Evolutionary conservation across 2,888 invertebrate species (phyloP).

Genomic region (Nudaria mundana): DNA sequence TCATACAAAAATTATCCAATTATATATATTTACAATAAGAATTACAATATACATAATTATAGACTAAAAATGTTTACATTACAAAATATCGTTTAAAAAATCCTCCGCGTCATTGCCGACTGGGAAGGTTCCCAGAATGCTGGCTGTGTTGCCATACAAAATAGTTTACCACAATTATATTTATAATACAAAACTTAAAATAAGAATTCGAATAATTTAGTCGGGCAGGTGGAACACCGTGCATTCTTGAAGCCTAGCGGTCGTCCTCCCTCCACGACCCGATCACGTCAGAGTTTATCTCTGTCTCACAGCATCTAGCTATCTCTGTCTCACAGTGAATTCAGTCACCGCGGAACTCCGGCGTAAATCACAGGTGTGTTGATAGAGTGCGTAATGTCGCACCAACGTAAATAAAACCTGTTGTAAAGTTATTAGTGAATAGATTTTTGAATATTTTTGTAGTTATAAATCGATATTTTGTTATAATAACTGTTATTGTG

Average conservation of each 20-base stretch:
- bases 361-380: constrained; percentile 63
- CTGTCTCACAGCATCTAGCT: constrained; percentile 58
- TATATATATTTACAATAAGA: too few relatives aligned
- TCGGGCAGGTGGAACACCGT: constrained; percentile 54
- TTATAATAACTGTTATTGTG: constrained; percentile 15
- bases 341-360: constrained; percentile 71
- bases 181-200: too few relatives aligned
- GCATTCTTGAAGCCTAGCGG: constrained; percentile 67
- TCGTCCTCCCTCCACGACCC: constrained; percentile 72
- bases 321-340: constrained; percentile 61
- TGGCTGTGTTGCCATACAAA: too few relatives aligned
- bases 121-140: too few relatives aligned
- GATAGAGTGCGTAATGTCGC: constrained; percentile 35
- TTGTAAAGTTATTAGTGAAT: constrained; percentile 37
- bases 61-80: too few relatives aligned
- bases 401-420: constrained; percentile 63
- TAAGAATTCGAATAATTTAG: constrained; percentile 29
- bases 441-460: constrained; percentile 18
- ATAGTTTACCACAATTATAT: too few relatives aligned
- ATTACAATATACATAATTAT: too few relatives aligned
- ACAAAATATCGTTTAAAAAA: too few relatives aligned
- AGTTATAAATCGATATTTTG: constrained; percentile 8
- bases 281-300: constrained; percentile 61
- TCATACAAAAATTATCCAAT: too few relatives aligned
- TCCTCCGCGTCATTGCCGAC: too few relatives aligned